Evolutionary conservation across 2,888 invertebrate species (phyloP), one percentile per base, ranked within the genome.

Genomic region (Epistrophe eligans): DNA sequence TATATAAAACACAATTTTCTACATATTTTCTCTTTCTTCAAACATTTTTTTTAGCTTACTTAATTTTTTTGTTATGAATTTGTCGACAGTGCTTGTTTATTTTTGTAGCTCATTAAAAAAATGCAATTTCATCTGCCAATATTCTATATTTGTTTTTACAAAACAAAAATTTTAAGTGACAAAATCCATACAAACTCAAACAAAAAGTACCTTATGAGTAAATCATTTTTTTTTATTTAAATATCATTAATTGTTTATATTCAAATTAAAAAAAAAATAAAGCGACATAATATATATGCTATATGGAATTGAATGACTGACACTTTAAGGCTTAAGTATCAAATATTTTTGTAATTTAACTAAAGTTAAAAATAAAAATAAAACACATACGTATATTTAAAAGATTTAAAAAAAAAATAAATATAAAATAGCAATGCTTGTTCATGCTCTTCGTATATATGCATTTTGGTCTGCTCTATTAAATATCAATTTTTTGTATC

Each of bases 291-390:
- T 77, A 60, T 77, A 60, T 8, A 24, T 40, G 62, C 62, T 62
- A 43, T 79, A 88, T 87, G 88, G 88, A 89, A 90, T 92, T 92
- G 92, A 92, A 90, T 92, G 93, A 92, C 92, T 92, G 92, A 92
- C 92, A 92, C 92, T 92, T 90, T 90, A 90, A 91, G 91, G 89
- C 89, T 88, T 89, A 88, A 89, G 88, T 88, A 80, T 73, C 52
- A 55, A 77, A 80, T 55, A 79, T 74, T 79, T 80, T 77, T 87
- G 52, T 79, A 55, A 19, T 38, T 82, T 48, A 48, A 57, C 24
- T 38, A 13, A n/a, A 71, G 60, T 15, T 19, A 57, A 24, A 24
- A 45, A 40, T 50, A 71, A 52, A 73, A 45, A 32, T 15, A 58
- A 50, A 73, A 50, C 32, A 64, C 38, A 79, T n/a, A n/a, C n/a